Percentiles rank a stretch among this genome's conserved stretches.
Evolutionary conservation across 2,888 invertebrate species (phyloP).

Genomic region (Aleiodes testaceus): DNA sequence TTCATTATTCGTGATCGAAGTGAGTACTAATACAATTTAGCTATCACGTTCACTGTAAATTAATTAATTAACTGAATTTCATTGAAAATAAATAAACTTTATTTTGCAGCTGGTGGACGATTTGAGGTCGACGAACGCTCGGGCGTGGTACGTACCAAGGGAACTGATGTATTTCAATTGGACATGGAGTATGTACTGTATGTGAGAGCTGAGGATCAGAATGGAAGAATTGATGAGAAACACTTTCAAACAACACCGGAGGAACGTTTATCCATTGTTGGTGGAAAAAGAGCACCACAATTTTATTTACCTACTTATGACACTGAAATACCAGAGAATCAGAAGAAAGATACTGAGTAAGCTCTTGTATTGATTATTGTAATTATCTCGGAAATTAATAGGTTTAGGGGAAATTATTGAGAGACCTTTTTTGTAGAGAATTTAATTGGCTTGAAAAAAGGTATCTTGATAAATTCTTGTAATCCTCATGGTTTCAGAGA

Average conservation of each 20-base stretch:
- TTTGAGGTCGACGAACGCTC: conserved; percentile 94
- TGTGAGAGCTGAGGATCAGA: conserved; percentile 96
- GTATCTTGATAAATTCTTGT: too few species aligned
- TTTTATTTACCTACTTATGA: conserved; percentile 97
- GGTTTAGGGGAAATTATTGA: too few species aligned
- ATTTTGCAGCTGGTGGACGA: conserved; percentile 75
- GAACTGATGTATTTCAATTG: conserved; percentile 92
- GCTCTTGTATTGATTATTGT: conserved; percentile 1
- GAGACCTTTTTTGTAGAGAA: background rate
- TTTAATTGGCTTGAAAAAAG: background rate
- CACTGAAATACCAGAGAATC: conserved; percentile 96
- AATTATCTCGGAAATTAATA: too few species aligned
- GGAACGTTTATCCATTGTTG: conserved; percentile 93
- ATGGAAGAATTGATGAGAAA: conserved; percentile 92
- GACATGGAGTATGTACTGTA: conserved; percentile 98
- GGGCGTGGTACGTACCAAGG: conserved; percentile 92
- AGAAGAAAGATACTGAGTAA: conserved; percentile 97
- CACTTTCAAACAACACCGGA: conserved; percentile 93
- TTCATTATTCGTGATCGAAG: conserved; percentile 94
- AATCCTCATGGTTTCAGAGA: background rate
- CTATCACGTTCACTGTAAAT: background rate
- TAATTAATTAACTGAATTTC: background rate
- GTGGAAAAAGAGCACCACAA: conserved; percentile 98
- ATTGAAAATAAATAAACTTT: background rate
- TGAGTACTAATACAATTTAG: conserved; percentile 58